phyloP scores from a whole-genome alignment of 2,888 invertebrate species.

The Pristionchus exspectatus region DNA sequence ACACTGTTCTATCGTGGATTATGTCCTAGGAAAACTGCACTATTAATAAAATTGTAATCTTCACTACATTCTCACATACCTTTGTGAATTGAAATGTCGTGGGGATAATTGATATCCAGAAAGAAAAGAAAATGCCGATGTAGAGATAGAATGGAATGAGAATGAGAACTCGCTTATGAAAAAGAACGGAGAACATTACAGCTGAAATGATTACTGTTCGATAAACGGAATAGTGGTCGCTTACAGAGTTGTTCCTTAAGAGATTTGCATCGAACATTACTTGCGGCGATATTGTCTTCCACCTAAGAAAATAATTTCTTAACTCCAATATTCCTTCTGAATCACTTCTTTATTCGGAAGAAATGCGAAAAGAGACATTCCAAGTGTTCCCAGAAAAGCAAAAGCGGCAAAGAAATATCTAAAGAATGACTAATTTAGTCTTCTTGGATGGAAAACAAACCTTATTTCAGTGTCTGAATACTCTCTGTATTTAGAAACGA shows the following conservation, averaged over 20 bases:
- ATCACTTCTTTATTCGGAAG: slow-evolving; percentile 6
- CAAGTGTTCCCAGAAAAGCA: not conserved
- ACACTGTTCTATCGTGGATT: not conserved
- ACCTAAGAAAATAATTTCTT: not conserved
- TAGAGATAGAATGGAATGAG: slow-evolving; percentile 53
- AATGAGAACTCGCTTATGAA: slow-evolving; percentile 41
- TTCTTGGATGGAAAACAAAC: not conserved
- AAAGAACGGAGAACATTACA: slow-evolving; percentile 20
- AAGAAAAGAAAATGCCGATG: slow-evolving; percentile 42
- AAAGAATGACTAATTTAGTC: not conserved
- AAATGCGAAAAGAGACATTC: not conserved
- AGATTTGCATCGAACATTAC: not conserved
- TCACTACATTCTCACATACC: not conserved
- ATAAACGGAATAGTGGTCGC: not conserved
- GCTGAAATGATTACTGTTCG: not conserved
- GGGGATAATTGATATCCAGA: slow-evolving; percentile 43
- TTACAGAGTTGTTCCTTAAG: slow-evolving; percentile 16
- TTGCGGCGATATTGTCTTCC: slow-evolving; percentile 28
- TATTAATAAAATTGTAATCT: not conserved
- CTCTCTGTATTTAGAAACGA: slow-evolving; percentile 39
- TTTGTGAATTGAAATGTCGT: slow-evolving; percentile 51
- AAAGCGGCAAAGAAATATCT: slow-evolving; percentile 47
- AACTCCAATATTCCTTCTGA: not conserved
- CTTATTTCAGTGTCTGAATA: slow-evolving; percentile 46
- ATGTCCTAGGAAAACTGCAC: no score